A percentile compares a stretch with the other conserved stretches of the same genome.
These are phyloP conservation scores for Porites rus DNA, from an alignment of 92 coral and sea anemone genomes.

Conservation along the genomic window DNA sequence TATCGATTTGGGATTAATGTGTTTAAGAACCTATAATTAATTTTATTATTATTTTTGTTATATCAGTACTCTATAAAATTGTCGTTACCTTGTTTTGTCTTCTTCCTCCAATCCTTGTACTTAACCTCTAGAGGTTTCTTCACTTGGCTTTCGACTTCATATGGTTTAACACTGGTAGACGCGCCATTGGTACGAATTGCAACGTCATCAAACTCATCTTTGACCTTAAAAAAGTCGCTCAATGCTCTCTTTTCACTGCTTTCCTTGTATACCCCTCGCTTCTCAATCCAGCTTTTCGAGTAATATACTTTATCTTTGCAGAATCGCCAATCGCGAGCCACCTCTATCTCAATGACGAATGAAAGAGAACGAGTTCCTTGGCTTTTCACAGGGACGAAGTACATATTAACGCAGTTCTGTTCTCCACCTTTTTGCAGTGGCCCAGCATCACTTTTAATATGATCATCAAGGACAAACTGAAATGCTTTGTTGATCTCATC, in stretches of 20 bases:
- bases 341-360: constrained; percentile 66
- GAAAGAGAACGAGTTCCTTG: constrained; percentile 1
- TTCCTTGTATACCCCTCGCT: constrained; percentile 17
- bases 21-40: too few relatives aligned
- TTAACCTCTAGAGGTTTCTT: background rate
- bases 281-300: constrained; percentile 51
- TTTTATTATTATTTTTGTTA: too few relatives aligned
- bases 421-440: constrained; percentile 54
- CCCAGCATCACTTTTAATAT: constrained; percentile 52
- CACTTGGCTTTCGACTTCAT: constrained; percentile 27
- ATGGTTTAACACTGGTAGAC: constrained; percentile 39
- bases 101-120: background rate
- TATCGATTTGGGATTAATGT: too few relatives aligned
- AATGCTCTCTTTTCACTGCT: constrained; percentile 16
- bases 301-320: constrained; percentile 64
- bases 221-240: constrained; percentile 41
- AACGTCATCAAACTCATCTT: constrained; percentile 59
- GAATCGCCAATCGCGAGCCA: constrained; percentile 56
- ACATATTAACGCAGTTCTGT: constrained; percentile 43
- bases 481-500: constrained; percentile 65
- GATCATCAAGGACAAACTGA: constrained; percentile 58
- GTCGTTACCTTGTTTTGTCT: constrained; percentile 3
- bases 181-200: constrained; percentile 66
- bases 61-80: too few relatives aligned
- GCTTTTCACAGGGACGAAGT: constrained; percentile 53